A percentile compares a stretch with the other conserved stretches of the same genome.
Evolutionary conservation across 2,113 vertebrate genomes (phyloP).

Genomic region (Vanacampus margaritifer): DNA sequence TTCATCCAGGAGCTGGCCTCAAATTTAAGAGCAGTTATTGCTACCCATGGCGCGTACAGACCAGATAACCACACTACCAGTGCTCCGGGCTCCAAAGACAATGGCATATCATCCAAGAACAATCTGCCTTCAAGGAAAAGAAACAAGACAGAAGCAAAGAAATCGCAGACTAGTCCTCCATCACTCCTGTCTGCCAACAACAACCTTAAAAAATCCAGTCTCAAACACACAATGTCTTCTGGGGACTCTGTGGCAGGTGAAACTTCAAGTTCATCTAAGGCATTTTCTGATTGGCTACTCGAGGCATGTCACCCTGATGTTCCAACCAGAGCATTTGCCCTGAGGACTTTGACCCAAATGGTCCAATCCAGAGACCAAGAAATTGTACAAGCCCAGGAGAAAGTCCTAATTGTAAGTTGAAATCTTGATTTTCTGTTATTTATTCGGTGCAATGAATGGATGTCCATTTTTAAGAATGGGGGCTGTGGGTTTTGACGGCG

Average conservation of each 20-base stretch:
- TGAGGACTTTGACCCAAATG: slow-evolving; percentile 74
- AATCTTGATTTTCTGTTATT: not conserved
- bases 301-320: slow-evolving; percentile 83
- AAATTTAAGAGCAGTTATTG: slow-evolving; percentile 81
- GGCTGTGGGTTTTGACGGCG: not conserved
- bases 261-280: not conserved
- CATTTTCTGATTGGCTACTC: slow-evolving; percentile 69
- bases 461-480: not conserved
- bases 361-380: slow-evolving; percentile 63
- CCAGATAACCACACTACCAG: slow-evolving; percentile 34
- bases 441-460: not conserved
- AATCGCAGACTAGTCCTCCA: not conserved
- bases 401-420: slow-evolving; percentile 64
- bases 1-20: slow-evolving; percentile 83
- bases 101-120: not conserved
- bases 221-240: not conserved
- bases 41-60: slow-evolving; percentile 81
- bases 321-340: slow-evolving; percentile 76
- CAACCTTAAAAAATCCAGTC: not conserved
- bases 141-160: not conserved
- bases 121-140: not conserved
- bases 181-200: not conserved
- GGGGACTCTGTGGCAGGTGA: not conserved
- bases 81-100: slow-evolving; percentile 11
- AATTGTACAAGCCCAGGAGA: slow-evolving; percentile 72